Evolutionary conservation across 2,888 invertebrate genomes (phyloP), one percentile per base, ranked within the genome.

Genomic region (Lasioglossum zephyrum): DNA sequence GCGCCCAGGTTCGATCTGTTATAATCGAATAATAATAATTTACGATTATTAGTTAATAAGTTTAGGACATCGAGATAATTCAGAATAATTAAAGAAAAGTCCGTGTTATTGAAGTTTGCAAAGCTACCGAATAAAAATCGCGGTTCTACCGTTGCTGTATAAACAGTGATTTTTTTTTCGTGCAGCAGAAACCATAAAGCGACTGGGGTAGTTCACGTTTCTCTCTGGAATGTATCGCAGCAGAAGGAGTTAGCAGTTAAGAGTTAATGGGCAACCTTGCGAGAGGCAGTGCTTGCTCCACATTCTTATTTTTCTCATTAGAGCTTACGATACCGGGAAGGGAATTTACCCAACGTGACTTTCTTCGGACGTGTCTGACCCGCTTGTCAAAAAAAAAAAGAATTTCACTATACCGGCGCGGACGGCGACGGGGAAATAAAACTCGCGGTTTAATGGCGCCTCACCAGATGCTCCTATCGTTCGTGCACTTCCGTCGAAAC

Each of bases 321-420:
- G 36, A 49, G 78, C n/a, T 78, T 49, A 73, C 60, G 75, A 72
- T 22, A 13, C 47, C 9, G 31, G 39, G 26, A 72, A 11, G 41
- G 49, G 81, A 81, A 77, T 81, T 81, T 73, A 49, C 72, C 31
- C 81, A 63, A 73, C 81, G 81, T 81, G 81, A 81, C 80, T 80
- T 77, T 36, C 69, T 26, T 31, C 31, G 36, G 41, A 31, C 41
- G 53, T 22, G 26, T 77, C 41, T n/a, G 49, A 8, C 36, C n/a
- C 66, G 13, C 69, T 70, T 70, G 69, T 70, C 69, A 70, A 70
- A 70, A 66, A 31, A 31, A 31, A 31, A 41, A 41, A n/a, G 69
- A 39, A 41, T 70, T 70, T 39, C 39, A 39, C 69, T 22, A 39
- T 70, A n/a, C n/a, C 22, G 31, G 31, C 16, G 31, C 31, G 5